phyloP scores from a whole-genome alignment of 2,113 vertebrate genomes.

The Pelobates fuscus region DNA sequence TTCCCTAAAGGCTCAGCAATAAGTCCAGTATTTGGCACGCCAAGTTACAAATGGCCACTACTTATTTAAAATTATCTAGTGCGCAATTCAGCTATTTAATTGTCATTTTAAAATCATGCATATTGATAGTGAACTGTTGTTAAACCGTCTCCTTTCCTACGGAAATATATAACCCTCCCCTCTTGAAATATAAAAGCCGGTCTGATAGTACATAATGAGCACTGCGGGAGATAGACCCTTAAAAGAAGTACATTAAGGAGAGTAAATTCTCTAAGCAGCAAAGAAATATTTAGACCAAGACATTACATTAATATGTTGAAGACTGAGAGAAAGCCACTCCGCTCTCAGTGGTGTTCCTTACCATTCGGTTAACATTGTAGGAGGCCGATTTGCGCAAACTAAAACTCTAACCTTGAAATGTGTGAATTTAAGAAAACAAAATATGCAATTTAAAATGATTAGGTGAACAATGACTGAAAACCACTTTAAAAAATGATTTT shows the following conservation, averaged over 20 bases:
- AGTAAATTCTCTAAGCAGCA: conserved; percentile 50
- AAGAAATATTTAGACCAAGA: conserved; percentile 51
- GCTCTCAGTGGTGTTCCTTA: conserved; percentile 30
- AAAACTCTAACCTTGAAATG: conserved; percentile 1
- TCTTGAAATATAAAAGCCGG: conserved; percentile 59
- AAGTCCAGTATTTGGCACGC: conserved; percentile 47
- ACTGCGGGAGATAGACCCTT: conserved; percentile 55
- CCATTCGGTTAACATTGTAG: conserved; percentile 32
- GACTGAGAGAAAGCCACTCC: conserved; percentile 29
- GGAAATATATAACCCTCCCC: conserved; percentile 67
- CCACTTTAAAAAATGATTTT: not conserved
- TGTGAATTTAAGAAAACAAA: conserved; percentile 15
- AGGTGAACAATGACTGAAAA: not conserved
- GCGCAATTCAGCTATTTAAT: conserved; percentile 58
- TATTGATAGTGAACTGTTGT: conserved; percentile 55
- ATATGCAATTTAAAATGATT: not conserved
- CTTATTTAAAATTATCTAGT: conserved; percentile 53
- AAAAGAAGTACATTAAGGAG: conserved; percentile 51
- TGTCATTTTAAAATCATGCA: conserved; percentile 55
- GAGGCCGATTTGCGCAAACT: conserved; percentile 9
- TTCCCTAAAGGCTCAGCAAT: conserved; percentile 51
- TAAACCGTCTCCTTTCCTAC: conserved; percentile 55
- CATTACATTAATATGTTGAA: conserved; percentile 46
- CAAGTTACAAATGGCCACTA: conserved; percentile 54
- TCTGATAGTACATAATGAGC: conserved; percentile 63